phyloP scores from a whole-genome alignment of 2,888 invertebrate species.

The Sphecodes monilicornis region DNA sequence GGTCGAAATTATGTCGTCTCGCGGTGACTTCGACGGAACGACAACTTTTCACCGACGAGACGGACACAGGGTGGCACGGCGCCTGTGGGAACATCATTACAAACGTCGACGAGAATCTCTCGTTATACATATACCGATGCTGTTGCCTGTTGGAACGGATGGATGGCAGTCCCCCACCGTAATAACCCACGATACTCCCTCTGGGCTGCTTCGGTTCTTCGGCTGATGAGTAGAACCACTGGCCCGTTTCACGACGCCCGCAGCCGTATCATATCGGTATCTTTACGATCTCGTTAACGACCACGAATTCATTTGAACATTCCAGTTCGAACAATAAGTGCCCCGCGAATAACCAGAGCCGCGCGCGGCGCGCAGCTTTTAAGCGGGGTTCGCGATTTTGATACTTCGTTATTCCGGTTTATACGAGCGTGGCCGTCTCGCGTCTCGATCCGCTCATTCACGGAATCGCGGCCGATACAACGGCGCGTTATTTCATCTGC shows the following conservation, averaged over 20 bases:
- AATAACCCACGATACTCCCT: constrained; percentile 60
- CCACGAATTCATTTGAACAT: constrained; percentile 15
- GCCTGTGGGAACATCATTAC: not conserved
- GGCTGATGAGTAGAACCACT: constrained; percentile 46
- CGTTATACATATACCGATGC: constrained; percentile 45
- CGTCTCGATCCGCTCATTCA: not conserved
- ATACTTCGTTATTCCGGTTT: constrained; percentile 42
- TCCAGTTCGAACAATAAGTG: constrained; percentile 23
- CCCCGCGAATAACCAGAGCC: not conserved
- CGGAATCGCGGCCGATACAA: not conserved
- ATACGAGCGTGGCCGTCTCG: constrained; percentile 29
- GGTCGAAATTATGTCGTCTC: constrained; percentile 70
- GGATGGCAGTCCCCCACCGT: constrained; percentile 34
- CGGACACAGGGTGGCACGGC: not conserved
- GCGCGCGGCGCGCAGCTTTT: not conserved
- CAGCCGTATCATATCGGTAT: constrained; percentile 31
- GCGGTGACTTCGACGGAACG: constrained; percentile 51
- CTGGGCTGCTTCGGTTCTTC: constrained; percentile 45
- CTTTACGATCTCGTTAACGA: constrained; percentile 50
- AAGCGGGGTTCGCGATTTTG: not conserved
- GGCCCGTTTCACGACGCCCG: constrained; percentile 47
- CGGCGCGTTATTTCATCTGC: not conserved
- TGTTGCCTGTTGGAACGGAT: constrained; percentile 23
- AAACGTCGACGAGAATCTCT: constrained; percentile 30
- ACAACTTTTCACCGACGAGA: constrained; percentile 53